Conservation (phyloP, 2,888 invertebrate genomes). For the Pachycephus smyrnensis region DNA sequence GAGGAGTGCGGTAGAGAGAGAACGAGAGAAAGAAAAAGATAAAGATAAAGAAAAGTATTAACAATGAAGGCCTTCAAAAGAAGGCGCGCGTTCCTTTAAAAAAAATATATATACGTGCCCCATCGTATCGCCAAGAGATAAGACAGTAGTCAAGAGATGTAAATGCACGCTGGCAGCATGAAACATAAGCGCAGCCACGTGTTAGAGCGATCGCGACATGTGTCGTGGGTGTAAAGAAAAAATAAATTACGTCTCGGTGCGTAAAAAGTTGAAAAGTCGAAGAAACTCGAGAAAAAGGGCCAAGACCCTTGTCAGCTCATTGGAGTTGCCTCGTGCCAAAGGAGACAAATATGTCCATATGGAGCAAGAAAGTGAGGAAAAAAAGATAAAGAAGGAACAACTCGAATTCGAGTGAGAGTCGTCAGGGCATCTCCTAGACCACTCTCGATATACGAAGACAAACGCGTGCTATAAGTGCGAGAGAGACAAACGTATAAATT, state of each 20-base stretch:
- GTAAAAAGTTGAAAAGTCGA: constrained; percentile 24
- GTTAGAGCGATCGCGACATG: constrained; percentile 49
- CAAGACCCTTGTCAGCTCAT: constrained; percentile 39
- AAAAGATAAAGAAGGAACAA: neutral
- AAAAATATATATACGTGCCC: neutral
- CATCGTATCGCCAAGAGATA: neutral
- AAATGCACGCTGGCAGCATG: constrained; percentile 14
- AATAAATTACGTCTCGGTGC: constrained; percentile 50
- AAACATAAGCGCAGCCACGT: constrained; percentile 27
- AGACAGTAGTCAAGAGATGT: neutral
- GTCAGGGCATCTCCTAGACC: neutral
- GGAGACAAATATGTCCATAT: constrained; percentile 6
- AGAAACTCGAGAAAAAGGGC: constrained; percentile 53
- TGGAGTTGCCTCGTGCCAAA: constrained; percentile 44
- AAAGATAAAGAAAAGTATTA: neutral
- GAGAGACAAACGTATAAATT: neutral
- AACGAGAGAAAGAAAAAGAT: no score
- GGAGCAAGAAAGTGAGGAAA: neutral
- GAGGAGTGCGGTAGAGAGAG: neutral
- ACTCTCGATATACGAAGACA: neutral
- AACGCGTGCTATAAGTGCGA: neutral
- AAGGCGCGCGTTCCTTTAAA: neutral
- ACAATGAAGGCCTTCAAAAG: neutral
- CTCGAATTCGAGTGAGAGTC: constrained; percentile 2
- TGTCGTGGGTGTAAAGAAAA: constrained; percentile 55